phyloP scores from a whole-genome alignment of 2,113 vertebrate genomes.

The Ptilonorhynchus violaceus region DNA sequence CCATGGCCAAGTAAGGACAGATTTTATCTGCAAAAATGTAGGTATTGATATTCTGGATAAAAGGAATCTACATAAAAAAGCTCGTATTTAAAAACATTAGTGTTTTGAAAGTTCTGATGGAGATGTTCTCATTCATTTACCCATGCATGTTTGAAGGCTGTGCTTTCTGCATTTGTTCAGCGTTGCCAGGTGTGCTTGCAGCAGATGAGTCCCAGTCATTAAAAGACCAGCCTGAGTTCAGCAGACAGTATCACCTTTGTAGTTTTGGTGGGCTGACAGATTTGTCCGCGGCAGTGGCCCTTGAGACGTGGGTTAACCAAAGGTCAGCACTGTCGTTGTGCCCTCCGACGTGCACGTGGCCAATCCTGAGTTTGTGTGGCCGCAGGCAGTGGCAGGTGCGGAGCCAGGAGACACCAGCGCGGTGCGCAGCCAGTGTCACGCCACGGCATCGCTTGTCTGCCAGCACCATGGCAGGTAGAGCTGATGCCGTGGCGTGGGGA shows the following conservation, averaged over 20 bases:
- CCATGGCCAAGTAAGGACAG: neutral
- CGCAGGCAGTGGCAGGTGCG: fast-evolving
- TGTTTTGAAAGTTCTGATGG: neutral
- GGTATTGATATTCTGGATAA: neutral
- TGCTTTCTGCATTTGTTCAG: neutral
- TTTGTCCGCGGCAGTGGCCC: neutral
- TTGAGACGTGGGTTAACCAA: fast-evolving
- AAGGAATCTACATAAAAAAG: neutral
- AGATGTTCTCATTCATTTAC: neutral
- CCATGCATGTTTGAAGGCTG: neutral
- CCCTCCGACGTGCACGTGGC: fast-evolving
- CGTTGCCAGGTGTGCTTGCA: neutral
- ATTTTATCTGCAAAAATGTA: neutral
- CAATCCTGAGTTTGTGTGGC: neutral
- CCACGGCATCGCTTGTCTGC: fast-evolving
- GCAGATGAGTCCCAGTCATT: neutral
- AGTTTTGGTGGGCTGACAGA: neutral
- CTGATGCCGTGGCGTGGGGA: fast-evolving
- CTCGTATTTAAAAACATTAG: neutral
- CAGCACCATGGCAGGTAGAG: neutral
- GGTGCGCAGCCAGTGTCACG: fast-evolving
- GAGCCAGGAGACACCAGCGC: fast-evolving
- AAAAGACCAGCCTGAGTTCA: neutral
- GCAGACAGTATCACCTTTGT: neutral
- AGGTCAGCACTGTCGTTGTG: neutral